These are phyloP conservation scores for Chouioia cunea DNA, from an alignment of 2,888 invertebrate genomes.

Conservation along the genomic window DNA sequence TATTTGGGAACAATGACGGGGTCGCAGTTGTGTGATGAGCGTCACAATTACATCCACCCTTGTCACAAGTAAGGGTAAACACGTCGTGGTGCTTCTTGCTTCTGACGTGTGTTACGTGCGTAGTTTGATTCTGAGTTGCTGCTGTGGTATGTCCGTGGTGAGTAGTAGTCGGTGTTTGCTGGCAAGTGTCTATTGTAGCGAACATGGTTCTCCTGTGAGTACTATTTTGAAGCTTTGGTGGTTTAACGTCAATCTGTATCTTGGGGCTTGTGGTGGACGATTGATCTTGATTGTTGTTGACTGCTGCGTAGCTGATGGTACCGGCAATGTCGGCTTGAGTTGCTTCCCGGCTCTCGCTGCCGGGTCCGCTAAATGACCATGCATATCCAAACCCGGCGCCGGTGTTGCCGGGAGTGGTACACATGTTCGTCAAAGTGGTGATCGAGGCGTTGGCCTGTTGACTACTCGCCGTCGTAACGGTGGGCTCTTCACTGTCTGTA, in stretches of 20 bases:
- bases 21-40: conserved; percentile 64
- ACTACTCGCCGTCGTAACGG: conserved; percentile 54
- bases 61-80: conserved; percentile 65
- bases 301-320: conserved; percentile 66
- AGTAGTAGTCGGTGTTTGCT: conserved; percentile 59
- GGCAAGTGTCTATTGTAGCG: conserved; percentile 65
- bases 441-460: conserved; percentile 59
- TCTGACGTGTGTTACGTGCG: conserved; percentile 68
- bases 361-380: conserved; percentile 66
- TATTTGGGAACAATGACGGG: conserved; percentile 65
- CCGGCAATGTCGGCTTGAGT: conserved; percentile 62
- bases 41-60: conserved; percentile 67
- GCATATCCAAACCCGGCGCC: conserved; percentile 66
- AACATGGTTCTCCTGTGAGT: conserved; percentile 65
- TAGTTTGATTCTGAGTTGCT: conserved; percentile 69
- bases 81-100: conserved; percentile 65
- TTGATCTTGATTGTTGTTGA: conserved; percentile 67
- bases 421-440: conserved; percentile 65
- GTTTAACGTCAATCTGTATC: conserved; percentile 66
- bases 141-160: conserved; percentile 59
- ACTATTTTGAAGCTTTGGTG: conserved; percentile 62
- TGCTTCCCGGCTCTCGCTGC: conserved; percentile 63
- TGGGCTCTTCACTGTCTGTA: conserved; percentile 56
- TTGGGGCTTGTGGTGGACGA: conserved; percentile 62
- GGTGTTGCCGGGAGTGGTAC: conserved; percentile 66